Base-by-base conservation (phyloP, 2,797 vertebrate genomes). In the Cottoperca gobio region DNA sequence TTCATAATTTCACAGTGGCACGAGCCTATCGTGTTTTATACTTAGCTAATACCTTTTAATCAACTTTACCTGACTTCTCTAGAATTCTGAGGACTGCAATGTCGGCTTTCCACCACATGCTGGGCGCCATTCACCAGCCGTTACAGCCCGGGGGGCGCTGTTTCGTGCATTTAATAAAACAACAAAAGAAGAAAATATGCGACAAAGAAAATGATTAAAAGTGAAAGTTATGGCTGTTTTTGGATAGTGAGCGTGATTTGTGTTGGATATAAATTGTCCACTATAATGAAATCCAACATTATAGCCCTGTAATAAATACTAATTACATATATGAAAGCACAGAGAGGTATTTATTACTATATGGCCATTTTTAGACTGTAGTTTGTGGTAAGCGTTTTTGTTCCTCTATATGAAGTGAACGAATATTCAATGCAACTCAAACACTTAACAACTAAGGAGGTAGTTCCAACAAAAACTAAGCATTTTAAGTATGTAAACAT, bases 101-200 rank as follows among this genome's bases (percentile, higher is more conserved):
- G 48, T 23, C 52, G 2, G 6, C 8, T 31, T 59, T 16, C 13
- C 2, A 3, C 48, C 73, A 28, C 67, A 46, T 23, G 26, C 12
- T 11, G 39, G 23, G 16, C 12, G 14, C 5, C 37, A 0, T 66
- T 59, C 2, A 46, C 11, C 8, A 8, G 2, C 2, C 4, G 0
- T 49, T 49, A 31, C 1, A 49, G 6, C 2, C 2, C 2, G 11
- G 12, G 66, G 50, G 82, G 70, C 76, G 64, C 70, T 81, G 76
- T 73, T 77, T 73, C 37, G 8, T 35, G 16, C 7, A 14, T 8
- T 28, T 8, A 40, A 23, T 35, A 11, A 43, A 21, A 39, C 48
- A 14, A 10, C 42, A 8, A n/a, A 46, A 8, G 33, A 33, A 33
- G 13, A 5, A 2, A 49, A 49, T 13, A 49, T 12, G n/a, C 21